These are phyloP conservation scores for Delia radicum DNA, from an alignment of 1,140 invertebrate genomes.

Conservation along the genomic window DNA sequence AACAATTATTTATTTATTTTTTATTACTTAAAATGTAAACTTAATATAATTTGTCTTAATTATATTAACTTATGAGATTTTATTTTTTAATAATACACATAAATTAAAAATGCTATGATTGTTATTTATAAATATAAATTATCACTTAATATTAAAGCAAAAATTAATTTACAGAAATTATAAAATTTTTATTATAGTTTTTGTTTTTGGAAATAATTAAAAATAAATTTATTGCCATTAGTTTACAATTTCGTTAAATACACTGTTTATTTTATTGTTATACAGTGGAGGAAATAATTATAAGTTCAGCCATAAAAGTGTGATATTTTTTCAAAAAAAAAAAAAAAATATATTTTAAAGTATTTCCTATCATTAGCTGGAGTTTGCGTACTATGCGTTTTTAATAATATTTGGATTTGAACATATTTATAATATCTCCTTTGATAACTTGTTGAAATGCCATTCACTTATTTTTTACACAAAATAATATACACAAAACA, in stretches of 20 bases:
- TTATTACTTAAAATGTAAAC: neutral
- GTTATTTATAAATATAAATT: too few species aligned
- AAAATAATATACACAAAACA: too few species aligned
- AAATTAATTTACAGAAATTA: neutral
- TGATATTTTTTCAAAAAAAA: too few species aligned
- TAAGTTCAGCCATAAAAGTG: too few species aligned
- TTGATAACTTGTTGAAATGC: too few species aligned
- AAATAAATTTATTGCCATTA: constrained; percentile 54
- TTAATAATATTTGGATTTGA: too few species aligned
- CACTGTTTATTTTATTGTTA: neutral
- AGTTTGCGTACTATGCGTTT: too few species aligned
- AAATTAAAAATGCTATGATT: neutral
- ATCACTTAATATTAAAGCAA: neutral
- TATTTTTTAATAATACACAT: neutral
- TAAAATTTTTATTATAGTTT: neutral
- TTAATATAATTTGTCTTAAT: neutral
- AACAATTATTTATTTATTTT: neutral
- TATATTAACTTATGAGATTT: neutral
- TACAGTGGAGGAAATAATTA: too few species aligned
- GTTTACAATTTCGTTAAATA: constrained; percentile 48
- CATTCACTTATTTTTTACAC: too few species aligned
- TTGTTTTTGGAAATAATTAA: constrained; percentile 36
- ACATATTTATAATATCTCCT: too few species aligned
- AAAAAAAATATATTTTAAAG: too few species aligned
- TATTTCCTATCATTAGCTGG: too few species aligned